Evolutionary conservation across 1,140 invertebrate species (phyloP), one percentile per base, ranked within the genome.

Genomic region (Plutomurus gul): DNA sequence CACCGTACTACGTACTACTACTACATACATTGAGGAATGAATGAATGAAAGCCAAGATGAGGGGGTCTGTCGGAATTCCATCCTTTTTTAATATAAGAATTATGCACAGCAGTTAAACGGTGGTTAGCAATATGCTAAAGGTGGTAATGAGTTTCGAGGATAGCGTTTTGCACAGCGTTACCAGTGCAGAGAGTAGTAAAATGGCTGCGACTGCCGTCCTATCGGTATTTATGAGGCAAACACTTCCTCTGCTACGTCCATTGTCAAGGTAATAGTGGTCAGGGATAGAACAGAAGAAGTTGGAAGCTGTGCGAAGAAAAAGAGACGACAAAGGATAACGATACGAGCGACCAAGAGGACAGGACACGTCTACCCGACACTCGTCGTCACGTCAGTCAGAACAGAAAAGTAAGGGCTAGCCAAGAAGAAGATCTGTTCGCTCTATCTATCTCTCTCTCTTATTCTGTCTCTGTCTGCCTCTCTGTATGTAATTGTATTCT

Each of bases 181-280:
- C 16, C 18, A 27, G 20, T 30, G 30, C 22, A 56, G 25, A 22
- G 27, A 13, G 10, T 16, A 11, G 43, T 16, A n/a, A 33, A 20
- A 11, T 40, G 18, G 8, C 18, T 16, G 3, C 39, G 30, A 47
- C 20, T 76, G 39, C 37, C 25, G 36, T 60, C 36, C 37, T 77
- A 77, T 72, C 56, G 39, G 73, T 75, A 75, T 79, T 79, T 73
- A 79, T 79, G 78, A 43, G 51, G 78, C 20, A 79, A 71, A 20
- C 47, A 75, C 36, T 60, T 75, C 73, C 51, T 79, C 27, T 75
- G 27, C 37, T 20, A 36, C 56, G 25, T 79, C 78, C 73, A 79
- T 46, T 79, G 78, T 75, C 78, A 79, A 79, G 78, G 78, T 75
- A 79, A 40, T 20, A 46, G 20, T 75, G 72, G 47, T 79, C 72